phyloP scores from a whole-genome alignment of 92 coral and sea anemone genomes.

The Chrysogorgia sp. region DNA sequence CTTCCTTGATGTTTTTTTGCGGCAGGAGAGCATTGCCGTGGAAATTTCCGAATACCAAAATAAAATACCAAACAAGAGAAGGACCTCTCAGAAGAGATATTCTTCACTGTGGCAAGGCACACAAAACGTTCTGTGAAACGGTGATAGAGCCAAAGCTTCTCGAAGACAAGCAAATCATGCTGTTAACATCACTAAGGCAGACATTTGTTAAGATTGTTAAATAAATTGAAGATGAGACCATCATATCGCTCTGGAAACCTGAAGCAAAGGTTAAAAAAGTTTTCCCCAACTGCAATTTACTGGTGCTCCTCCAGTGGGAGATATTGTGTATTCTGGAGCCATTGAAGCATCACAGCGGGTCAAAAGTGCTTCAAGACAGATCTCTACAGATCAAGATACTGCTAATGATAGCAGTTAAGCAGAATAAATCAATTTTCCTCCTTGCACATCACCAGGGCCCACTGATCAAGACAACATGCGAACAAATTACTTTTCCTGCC shows the following conservation, averaged over 20 bases:
- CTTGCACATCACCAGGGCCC: constrained; percentile 4
- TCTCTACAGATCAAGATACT: not conserved
- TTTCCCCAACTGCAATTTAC: constrained; percentile 15
- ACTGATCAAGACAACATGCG: constrained; percentile 31
- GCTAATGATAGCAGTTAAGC: not conserved
- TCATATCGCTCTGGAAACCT: constrained; percentile 6
- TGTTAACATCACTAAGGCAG: not conserved
- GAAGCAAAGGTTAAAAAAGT: constrained; percentile 15
- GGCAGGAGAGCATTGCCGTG: too few relatives aligned
- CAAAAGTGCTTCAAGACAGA: not conserved
- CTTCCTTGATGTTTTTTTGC: too few relatives aligned
- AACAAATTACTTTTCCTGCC: constrained; percentile 17
- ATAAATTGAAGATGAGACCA: constrained; percentile 1
- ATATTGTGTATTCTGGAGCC: constrained; percentile 29
- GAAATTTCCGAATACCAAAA: too few relatives aligned
- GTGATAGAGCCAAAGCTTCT: too few relatives aligned
- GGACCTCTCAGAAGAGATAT: not conserved
- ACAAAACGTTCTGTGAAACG: not conserved
- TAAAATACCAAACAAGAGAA: not conserved
- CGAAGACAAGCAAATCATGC: not conserved
- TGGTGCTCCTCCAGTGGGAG: constrained; percentile 1
- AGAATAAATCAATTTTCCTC: not conserved
- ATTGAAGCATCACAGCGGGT: constrained; percentile 9
- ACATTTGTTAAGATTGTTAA: not conserved
- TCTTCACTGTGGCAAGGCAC: not conserved